A percentile compares a stretch with the other conserved stretches of the same genome.
Evolutionary conservation across 2,113 vertebrate species (phyloP).

Genomic region (Cavia aperea): DNA sequence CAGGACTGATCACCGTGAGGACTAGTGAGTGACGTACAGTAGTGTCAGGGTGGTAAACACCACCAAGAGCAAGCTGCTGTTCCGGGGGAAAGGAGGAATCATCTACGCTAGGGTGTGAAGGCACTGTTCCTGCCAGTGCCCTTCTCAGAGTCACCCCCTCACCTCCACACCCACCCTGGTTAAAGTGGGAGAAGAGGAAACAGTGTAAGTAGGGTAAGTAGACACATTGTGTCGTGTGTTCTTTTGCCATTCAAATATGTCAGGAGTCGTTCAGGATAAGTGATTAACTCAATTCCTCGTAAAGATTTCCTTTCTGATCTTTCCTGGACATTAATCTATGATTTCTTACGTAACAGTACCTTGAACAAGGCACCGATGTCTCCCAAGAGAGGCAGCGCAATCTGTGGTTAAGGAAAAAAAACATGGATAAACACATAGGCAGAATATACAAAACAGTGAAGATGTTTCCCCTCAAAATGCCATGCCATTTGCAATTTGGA

Average conservation of each 20-base stretch:
- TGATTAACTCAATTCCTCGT: background rate
- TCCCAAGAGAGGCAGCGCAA: conserved; percentile 92
- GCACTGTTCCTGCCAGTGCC: background rate
- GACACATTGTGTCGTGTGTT: background rate
- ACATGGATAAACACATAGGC: background rate
- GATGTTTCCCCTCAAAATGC: background rate
- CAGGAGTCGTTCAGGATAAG: background rate
- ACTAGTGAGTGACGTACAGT: background rate
- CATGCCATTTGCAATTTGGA: background rate
- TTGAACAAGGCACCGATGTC: conserved; percentile 90
- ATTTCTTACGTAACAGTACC: conserved; percentile 76
- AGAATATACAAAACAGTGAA: background rate
- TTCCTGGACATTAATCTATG: conserved; percentile 3
- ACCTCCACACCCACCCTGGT: background rate
- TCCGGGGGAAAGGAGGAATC: background rate
- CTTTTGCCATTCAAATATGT: background rate
- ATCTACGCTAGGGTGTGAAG: background rate
- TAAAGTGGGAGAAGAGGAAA: background rate
- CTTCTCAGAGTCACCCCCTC: background rate
- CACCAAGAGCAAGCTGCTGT: background rate
- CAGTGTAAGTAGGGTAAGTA: background rate
- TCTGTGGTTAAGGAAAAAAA: conserved; percentile 76
- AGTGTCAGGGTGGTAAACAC: background rate
- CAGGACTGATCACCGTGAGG: background rate
- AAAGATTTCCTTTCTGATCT: conserved; percentile 21